phyloP scores from a whole-genome alignment of 2,113 vertebrate species.

The Dendrocopos noguchii region DNA sequence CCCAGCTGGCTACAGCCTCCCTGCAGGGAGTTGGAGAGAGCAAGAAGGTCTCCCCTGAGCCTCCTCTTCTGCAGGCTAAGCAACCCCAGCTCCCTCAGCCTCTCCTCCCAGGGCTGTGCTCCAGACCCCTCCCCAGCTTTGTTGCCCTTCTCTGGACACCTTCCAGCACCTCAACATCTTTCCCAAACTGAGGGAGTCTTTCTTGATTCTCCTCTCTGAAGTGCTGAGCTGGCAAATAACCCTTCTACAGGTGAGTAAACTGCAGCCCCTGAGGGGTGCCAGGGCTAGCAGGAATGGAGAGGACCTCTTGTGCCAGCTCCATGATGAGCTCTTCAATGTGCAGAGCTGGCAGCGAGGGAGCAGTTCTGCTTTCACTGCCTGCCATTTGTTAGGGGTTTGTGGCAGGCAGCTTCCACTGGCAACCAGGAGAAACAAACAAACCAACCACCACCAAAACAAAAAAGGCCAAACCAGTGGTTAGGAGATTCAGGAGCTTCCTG shows the following conservation, averaged over 20 bases:
- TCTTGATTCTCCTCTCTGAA: not conserved
- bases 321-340: not conserved
- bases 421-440: not conserved
- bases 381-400: not conserved
- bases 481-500: not conserved
- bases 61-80: no score
- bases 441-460: not conserved
- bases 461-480: fast-evolving
- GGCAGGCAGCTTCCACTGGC: not conserved
- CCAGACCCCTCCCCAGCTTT: no score
- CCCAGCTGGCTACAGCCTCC: no score
- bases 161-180: no score
- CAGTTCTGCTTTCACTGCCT: not conserved
- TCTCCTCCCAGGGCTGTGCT: no score
- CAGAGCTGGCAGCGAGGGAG: not conserved
- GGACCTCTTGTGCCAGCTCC: not conserved
- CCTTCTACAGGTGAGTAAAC: not conserved
- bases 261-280: not conserved
- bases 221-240: not conserved
- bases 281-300: not conserved
- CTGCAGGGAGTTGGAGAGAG: no score
- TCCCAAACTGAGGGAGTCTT: not conserved
- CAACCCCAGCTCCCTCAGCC: no score
- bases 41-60: no score
- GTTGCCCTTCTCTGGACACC: no score